These are phyloP conservation scores for Diachasmimorpha longicaudata DNA, from an alignment of 1,140 invertebrate species.

Conservation along the genomic window DNA sequence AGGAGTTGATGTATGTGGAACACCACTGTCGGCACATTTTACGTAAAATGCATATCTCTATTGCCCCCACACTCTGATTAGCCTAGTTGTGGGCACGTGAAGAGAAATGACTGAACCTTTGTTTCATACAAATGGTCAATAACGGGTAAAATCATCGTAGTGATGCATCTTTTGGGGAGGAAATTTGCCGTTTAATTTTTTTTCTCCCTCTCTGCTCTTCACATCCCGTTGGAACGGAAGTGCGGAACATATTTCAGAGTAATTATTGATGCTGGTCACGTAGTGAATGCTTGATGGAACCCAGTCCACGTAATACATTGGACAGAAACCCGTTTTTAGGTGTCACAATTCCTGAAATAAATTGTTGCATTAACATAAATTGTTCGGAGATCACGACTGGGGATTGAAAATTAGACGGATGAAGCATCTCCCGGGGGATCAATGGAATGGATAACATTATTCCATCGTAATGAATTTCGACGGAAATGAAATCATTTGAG, in stretches of 20 bases:
- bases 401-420: too few relatives aligned
- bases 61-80: background rate
- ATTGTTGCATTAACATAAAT: background rate
- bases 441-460: too few relatives aligned
- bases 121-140: background rate
- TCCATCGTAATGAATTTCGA: too few relatives aligned
- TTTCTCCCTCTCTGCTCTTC: background rate
- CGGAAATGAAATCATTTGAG: too few relatives aligned
- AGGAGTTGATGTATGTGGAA: background rate
- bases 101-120: background rate
- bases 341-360: background rate
- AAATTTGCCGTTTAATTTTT: background rate
- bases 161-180: background rate
- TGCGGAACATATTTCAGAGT: background rate
- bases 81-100: background rate
- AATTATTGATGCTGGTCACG: slow-evolving; percentile 4
- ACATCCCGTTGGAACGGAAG: background rate
- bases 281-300: background rate
- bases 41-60: background rate
- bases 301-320: slow-evolving; percentile 8
- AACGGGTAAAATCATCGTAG: background rate
- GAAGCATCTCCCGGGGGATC: too few relatives aligned
- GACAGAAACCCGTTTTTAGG: slow-evolving; percentile 1
- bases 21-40: background rate
- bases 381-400: background rate